phyloP scores from a whole-genome alignment of 2,113 vertebrate genomes.

The Mungos mungo region DNA sequence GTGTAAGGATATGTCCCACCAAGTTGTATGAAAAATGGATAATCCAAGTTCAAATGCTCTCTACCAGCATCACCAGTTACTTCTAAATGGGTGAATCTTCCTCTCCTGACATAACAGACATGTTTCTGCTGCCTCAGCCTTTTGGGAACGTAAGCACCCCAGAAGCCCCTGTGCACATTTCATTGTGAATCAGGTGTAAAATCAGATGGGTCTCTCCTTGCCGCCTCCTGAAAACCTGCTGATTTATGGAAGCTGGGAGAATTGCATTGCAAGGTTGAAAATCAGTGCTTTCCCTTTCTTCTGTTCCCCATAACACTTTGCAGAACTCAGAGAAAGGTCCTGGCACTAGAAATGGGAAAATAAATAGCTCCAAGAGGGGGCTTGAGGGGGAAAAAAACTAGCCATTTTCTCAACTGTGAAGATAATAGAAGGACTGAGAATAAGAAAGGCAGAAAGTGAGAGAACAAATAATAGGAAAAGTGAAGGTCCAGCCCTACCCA shows the following conservation, averaged over 20 bases:
- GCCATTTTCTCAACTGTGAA: slow-evolving; percentile 48
- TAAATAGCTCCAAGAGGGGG: slow-evolving; percentile 20
- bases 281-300: background rate
- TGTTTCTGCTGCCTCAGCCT: slow-evolving; percentile 43
- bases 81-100: slow-evolving; percentile 43
- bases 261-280: slow-evolving; percentile 37
- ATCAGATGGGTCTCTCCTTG: background rate
- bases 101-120: background rate
- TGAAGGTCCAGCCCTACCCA: background rate
- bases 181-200: slow-evolving; percentile 60
- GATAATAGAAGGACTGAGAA: background rate
- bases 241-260: slow-evolving; percentile 18
- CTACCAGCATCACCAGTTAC: slow-evolving; percentile 11
- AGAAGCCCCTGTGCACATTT: background rate
- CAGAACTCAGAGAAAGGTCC: slow-evolving; percentile 47
- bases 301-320: background rate
- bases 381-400: slow-evolving; percentile 17
- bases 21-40: background rate
- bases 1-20: background rate
- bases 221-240: slow-evolving; percentile 50
- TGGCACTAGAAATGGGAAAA: slow-evolving; percentile 16
- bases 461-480: slow-evolving; percentile 23
- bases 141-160: slow-evolving; percentile 23
- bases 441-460: background rate
- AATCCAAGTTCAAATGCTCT: background rate